A percentile compares a stretch with the other conserved stretches of the same genome.
Evolutionary conservation across 2,888 invertebrate species (phyloP).

Genomic region (Troides aeacus): DNA sequence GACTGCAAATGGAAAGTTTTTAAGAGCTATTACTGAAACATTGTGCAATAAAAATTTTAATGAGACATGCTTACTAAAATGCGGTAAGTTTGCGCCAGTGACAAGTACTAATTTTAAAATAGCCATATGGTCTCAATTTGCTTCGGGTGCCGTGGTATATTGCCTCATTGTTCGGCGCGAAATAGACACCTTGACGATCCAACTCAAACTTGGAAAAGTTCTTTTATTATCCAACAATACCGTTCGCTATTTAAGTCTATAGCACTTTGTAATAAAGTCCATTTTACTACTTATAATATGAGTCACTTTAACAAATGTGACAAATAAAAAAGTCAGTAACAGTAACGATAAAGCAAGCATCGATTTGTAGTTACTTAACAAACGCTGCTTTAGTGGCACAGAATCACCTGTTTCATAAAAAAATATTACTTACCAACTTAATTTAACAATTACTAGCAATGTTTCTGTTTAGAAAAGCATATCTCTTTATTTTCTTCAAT

Average conservation of each 20-base stretch:
- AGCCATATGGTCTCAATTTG: conserved; percentile 17
- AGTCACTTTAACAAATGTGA: not conserved
- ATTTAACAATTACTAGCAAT: too few species aligned
- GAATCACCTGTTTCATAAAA: not conserved
- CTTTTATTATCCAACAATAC: conserved; percentile 3
- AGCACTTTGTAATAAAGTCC: not conserved
- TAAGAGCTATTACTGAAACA: not conserved
- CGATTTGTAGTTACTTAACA: not conserved
- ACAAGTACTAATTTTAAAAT: conserved; percentile 2
- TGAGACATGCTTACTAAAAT: not conserved
- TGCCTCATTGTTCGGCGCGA: conserved; percentile 23
- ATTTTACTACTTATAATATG: not conserved
- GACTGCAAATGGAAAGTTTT: not conserved
- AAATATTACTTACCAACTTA: not conserved
- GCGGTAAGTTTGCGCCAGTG: not conserved
- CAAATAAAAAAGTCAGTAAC: not conserved
- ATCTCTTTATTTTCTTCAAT: too few species aligned
- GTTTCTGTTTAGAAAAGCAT: too few species aligned
- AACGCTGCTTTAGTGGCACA: not conserved
- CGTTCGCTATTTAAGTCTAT: not conserved
- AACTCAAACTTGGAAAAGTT: conserved; percentile 18
- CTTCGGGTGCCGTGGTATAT: conserved; percentile 21
- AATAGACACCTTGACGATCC: conserved; percentile 26
- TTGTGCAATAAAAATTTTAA: not conserved
- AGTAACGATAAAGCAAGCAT: not conserved